Percentiles rank a stretch among this genome's conserved stretches.
These are phyloP conservation scores for Ephydatia muelleri DNA, from an alignment of 37 sponge, comb jelly and placozoan genomes.

Conservation along the genomic window DNA sequence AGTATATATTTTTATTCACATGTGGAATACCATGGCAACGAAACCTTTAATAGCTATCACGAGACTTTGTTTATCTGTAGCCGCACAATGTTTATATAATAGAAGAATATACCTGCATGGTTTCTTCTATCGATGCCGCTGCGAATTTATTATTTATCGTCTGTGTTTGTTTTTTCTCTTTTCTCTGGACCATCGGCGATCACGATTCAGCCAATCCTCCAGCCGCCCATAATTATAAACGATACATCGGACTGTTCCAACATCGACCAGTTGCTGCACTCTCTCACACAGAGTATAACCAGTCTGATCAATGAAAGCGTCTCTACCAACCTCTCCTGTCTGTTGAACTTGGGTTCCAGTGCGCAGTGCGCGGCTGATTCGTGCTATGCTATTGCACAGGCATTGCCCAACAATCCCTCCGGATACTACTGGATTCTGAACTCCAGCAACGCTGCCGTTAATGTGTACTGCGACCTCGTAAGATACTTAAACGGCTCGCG, in stretches of 20 bases:
- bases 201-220: neutral
- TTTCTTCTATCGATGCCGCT: no score
- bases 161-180: neutral
- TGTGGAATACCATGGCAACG: no score
- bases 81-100: no score
- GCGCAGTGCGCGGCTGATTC: neutral
- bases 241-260: neutral
- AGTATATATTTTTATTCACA: no score
- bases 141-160: neutral
- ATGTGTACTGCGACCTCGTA: constrained; percentile 3
- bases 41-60: no score
- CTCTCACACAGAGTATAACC: neutral
- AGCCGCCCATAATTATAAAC: neutral
- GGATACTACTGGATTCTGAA: constrained; percentile 4
- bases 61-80: constrained; percentile 1
- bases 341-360: neutral
- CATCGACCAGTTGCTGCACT: neutral
- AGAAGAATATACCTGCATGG: no score
- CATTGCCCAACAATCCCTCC: neutral
- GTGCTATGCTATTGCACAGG: neutral
- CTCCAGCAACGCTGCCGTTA: neutral
- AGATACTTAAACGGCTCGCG: neutral
- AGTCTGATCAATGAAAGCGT: neutral
- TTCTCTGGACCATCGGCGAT: neutral
- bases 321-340: neutral